phyloP scores from a whole-genome alignment of 2,888 invertebrate species.

The Agelastica alni region DNA sequence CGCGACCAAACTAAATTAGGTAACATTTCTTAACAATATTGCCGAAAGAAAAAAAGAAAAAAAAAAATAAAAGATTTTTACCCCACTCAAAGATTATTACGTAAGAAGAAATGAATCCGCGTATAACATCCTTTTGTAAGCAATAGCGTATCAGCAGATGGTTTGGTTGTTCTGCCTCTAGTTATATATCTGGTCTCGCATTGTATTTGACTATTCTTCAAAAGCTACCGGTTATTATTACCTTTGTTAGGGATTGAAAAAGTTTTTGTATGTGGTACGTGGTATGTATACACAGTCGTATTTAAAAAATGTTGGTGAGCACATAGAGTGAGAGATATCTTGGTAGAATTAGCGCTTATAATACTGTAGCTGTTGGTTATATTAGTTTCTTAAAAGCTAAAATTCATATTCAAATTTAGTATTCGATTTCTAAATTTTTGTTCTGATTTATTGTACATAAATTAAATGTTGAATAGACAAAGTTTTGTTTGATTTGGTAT shows the following conservation, averaged over 20 bases:
- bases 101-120: slow-evolving; percentile 37
- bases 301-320: slow-evolving; percentile 10
- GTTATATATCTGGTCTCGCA: slow-evolving; percentile 37
- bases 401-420: too few relatives aligned
- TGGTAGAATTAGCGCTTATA: too few relatives aligned
- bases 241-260: slow-evolving; percentile 37
- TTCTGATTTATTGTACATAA: too few relatives aligned
- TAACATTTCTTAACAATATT: slow-evolving; percentile 17
- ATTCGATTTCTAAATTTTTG: too few relatives aligned
- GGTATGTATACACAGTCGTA: slow-evolving; percentile 14
- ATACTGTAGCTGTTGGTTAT: too few relatives aligned
- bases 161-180: slow-evolving; percentile 36
- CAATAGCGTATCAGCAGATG: slow-evolving; percentile 38
- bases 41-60: slow-evolving; percentile 25
- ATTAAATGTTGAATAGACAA: too few relatives aligned
- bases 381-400: too few relatives aligned
- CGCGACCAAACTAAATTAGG: slow-evolving; percentile 28
- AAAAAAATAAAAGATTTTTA: slow-evolving; percentile 32
- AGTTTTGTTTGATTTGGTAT: too few relatives aligned
- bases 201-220: slow-evolving; percentile 31
- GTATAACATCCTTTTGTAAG: slow-evolving; percentile 35
- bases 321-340: background rate
- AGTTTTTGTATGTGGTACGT: slow-evolving; percentile 26
- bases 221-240: slow-evolving; percentile 44
- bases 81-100: slow-evolving; percentile 41